phyloP scores from a whole-genome alignment of 2,113 vertebrate species.

The Etia nguti region DNA sequence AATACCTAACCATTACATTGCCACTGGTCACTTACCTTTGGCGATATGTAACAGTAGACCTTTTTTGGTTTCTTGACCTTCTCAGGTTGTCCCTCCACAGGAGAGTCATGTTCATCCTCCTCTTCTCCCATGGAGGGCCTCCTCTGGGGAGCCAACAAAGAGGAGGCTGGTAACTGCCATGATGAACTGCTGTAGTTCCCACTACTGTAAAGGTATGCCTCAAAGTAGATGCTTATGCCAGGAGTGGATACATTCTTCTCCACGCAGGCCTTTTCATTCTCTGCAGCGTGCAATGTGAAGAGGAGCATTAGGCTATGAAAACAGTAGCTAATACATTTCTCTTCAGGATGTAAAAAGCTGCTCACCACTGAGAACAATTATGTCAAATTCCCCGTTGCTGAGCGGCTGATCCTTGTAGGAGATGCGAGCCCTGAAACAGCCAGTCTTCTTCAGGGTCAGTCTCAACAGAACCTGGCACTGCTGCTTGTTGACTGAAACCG shows the following conservation, averaged over 20 bases:
- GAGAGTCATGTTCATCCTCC: conserved; percentile 86
- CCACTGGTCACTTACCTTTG: conserved; percentile 79
- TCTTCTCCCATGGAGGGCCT: conserved; percentile 86
- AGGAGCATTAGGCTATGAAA: neutral
- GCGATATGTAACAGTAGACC: conserved; percentile 98
- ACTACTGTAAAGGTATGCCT: conserved; percentile 92
- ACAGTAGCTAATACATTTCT: neutral
- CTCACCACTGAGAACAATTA: conserved; percentile 97
- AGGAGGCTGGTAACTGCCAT: conserved; percentile 84
- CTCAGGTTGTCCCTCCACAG: conserved; percentile 85
- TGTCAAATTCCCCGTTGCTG: conserved; percentile 96
- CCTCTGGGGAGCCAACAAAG: conserved; percentile 81
- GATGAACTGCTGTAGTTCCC: conserved; percentile 83
- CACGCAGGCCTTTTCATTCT: conserved; percentile 91
- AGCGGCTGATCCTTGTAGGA: conserved; percentile 92
- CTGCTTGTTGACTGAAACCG: conserved; percentile 84
- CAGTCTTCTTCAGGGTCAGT: conserved; percentile 84
- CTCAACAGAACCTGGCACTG: conserved; percentile 87
- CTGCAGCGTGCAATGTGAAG: conserved; percentile 61
- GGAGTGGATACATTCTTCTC: conserved; percentile 97
- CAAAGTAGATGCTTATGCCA: conserved; percentile 95
- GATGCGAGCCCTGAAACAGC: conserved; percentile 91
- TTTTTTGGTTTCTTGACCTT: conserved; percentile 99
- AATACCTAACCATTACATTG: neutral
- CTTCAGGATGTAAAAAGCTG: neutral